Base-by-base conservation (phyloP, 2,797 vertebrate species). In the Megaceryle alcyon region DNA sequence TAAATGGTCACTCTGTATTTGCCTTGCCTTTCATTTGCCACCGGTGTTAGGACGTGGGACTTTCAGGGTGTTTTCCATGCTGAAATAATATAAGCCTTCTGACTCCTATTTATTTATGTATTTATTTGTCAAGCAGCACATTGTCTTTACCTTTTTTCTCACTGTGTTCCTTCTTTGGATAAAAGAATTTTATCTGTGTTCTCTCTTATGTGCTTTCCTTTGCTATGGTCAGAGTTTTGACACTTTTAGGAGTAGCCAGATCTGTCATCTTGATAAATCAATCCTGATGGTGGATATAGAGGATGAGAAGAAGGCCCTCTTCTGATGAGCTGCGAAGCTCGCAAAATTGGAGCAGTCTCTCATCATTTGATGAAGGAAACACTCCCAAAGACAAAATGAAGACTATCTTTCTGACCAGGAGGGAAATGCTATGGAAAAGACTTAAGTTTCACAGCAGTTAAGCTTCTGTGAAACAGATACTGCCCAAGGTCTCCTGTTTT, bases 91-190 rank as follows among this genome's bases (percentile, higher is more conserved):
- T 4, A 48, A 86, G 8, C 12, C 14, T 86, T 84, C 49, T 72
- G 56, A 20, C 5, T 69, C 15, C 18, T 77, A 2, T 60, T 54
- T 49, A 14, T 53, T n/a, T 63, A 20, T 39, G 33, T 68, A 20
- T 39, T 29, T 46, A 43, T 44, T 71, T 82, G 10, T 41, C 31
- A 49, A 70, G 8, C 6, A 29, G 49, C 7, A 31, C 4, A 1
- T 21, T 1, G 0, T 18, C 18, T 56, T 56, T 44, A 17, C 3
- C 1, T 46, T 66, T 79, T 49, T 64, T 35, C 44, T 80, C 22
- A 25, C 19, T 64, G 46, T 3, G 1, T 64, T 88, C 33, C 53
- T 53, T 37, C 28, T 75, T 23, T 75, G 10, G 15, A 17, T 44
- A 31, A 63, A 79, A 73, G 8, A 71, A 59, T 41, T 7, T 8